Conservation (phyloP, 2,888 invertebrate species). For the Torymus auratus region DNA sequence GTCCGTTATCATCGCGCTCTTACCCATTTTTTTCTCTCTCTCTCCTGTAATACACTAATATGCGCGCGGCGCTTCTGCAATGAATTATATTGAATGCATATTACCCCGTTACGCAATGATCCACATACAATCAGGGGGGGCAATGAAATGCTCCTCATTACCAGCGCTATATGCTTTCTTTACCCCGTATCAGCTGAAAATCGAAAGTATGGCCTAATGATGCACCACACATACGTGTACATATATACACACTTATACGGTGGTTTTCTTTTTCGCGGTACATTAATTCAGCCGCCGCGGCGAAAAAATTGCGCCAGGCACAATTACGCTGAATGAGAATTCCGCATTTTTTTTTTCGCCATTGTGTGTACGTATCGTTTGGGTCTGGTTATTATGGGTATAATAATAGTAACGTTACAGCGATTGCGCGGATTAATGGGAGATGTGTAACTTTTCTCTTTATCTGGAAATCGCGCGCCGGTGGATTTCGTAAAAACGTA, state of each 20-base stretch:
- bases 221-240: slow-evolving; percentile 36
- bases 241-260: neutral
- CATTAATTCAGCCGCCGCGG: slow-evolving; percentile 36
- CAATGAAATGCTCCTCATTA: slow-evolving; percentile 20
- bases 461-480: no score
- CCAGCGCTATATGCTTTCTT: slow-evolving; percentile 20
- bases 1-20: no score
- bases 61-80: neutral
- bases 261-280: slow-evolving; percentile 40
- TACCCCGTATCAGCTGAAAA: slow-evolving; percentile 30
- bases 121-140: neutral
- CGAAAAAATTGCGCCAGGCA: slow-evolving; percentile 37
- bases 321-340: slow-evolving; percentile 43
- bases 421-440: no score
- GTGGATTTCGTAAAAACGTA: no score
- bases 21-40: no score
- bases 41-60: no score
- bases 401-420: no score
- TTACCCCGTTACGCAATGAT: slow-evolving; percentile 21
- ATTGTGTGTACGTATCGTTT: neutral
- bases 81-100: slow-evolving; percentile 23
- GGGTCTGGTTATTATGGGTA: neutral
- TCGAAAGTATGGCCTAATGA: slow-evolving; percentile 54
- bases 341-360: slow-evolving; percentile 21
- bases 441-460: no score